phyloP scores from a whole-genome alignment of 2,113 vertebrate species.

The Lophura nycthemera region DNA sequence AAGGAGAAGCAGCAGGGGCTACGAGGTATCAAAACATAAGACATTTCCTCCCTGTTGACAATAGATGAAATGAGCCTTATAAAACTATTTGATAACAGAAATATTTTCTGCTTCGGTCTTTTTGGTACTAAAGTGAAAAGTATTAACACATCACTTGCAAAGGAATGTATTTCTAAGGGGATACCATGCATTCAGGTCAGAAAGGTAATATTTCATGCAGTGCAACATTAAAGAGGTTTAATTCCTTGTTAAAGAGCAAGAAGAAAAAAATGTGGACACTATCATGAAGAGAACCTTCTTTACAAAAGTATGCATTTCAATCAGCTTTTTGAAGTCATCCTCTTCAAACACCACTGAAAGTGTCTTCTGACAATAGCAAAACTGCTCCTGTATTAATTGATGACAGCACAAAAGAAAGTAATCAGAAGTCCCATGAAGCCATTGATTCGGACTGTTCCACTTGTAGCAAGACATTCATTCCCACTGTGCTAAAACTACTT shows the following conservation, averaged over 20 bases:
- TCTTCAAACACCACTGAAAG: background rate
- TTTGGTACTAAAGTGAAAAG: background rate
- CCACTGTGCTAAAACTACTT: constrained; percentile 31
- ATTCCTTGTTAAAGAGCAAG: background rate
- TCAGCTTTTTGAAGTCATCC: background rate
- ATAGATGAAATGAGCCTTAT: background rate
- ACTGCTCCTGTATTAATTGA: background rate
- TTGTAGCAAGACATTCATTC: background rate
- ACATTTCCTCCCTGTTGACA: background rate
- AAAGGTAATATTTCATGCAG: background rate
- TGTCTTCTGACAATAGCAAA: constrained; percentile 13
- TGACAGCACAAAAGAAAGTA: constrained; percentile 5
- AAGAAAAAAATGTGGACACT: background rate
- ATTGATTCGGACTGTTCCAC: background rate
- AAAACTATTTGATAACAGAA: background rate
- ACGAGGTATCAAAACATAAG: background rate
- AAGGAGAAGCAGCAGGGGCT: background rate
- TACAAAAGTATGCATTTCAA: background rate
- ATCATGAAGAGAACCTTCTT: background rate
- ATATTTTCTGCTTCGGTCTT: background rate
- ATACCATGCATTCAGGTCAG: background rate
- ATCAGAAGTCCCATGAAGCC: constrained; percentile 20
- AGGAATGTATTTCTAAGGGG: constrained; percentile 13
- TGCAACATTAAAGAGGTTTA: background rate
- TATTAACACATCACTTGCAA: background rate